Base-by-base conservation (phyloP, 2,113 vertebrate genomes). In the Echinops telfairi region DNA sequence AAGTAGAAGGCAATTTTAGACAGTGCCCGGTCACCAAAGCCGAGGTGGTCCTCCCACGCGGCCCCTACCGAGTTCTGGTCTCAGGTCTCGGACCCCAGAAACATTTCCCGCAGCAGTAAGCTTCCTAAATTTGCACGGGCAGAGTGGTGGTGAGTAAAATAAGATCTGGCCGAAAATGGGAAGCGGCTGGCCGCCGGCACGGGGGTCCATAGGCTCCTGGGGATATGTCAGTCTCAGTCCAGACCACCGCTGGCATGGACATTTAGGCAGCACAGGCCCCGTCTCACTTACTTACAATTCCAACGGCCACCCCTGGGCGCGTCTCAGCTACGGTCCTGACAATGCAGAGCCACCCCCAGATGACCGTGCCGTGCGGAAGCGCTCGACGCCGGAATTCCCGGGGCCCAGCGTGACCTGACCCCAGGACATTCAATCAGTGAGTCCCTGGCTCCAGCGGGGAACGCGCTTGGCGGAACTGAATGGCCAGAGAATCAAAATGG, bases 301-400 rank as follows among this genome's bases (percentile, higher is more conserved):
- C 76, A 11, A 3, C 22, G 43, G 40, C 53, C 1, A 31, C 20
- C 11, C 23, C 22, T 40, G 23, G 27, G 6, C 25, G 3, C 0
- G 25, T 38, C 40, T 40, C 33, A 6, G 3, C 7, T 14, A 40
- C 1, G 62, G 36, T 23, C 75, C 43, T 3, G 3, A 53, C 17
- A 25, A 19, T 60, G 70, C 76, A n/a, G 64, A 64, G 14, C 79
- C 58, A 10, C 10, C 43, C 70, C 47, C 19, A 25, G 73, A 70
- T 29, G 29, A 29, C 36, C 1, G 0, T 2, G 1, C 36, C 1
- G 0, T 2, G 1, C 17, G 1, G 6, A 9, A 71, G 76, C 57
- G 0, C 53, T 0, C 3, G 1, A 14, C 31, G 8, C 71, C 38
- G 6, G 0, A 47, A 19, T 25, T 12, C 62, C 81, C 73, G 57